Conservation (phyloP, 2,888 invertebrate genomes). For the Chymomyza caudatula region DNA sequence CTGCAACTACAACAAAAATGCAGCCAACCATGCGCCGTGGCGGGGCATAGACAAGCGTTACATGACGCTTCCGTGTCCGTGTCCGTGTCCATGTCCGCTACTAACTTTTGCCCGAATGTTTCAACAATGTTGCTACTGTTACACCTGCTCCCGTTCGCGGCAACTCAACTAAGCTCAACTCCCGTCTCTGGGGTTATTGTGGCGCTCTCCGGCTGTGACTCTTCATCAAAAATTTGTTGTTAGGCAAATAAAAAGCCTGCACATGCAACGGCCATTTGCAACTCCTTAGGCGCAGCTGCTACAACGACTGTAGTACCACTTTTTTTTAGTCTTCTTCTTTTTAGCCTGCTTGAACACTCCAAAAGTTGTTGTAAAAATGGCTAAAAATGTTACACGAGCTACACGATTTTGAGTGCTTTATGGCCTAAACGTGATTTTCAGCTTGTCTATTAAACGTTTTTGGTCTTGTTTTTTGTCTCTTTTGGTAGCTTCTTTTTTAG, state of each 20-base stretch:
- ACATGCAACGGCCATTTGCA: neutral
- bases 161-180: neutral
- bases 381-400: conserved; percentile 25
- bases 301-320: conserved; percentile 15
- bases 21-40: conserved; percentile 51
- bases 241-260: neutral
- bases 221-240: neutral
- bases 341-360: neutral
- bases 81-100: conserved; percentile 23
- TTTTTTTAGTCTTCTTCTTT: conserved; percentile 2
- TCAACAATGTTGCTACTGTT: conserved; percentile 48
- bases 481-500: conserved; percentile 8
- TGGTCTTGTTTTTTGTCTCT: neutral
- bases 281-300: conserved; percentile 20
- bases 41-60: conserved; percentile 62
- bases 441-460: conserved; percentile 53
- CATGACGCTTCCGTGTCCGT: conserved; percentile 66
- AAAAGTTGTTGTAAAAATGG: conserved; percentile 12
- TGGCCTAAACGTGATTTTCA: conserved; percentile 66
- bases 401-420: conserved; percentile 45
- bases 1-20: conserved; percentile 25
- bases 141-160: conserved; percentile 14
- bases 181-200: neutral
- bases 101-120: conserved; percentile 48
- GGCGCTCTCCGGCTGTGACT: neutral